Evolutionary conservation across 1,140 invertebrate species (phyloP).

Genomic region (Sesamia nonagrioides): DNA sequence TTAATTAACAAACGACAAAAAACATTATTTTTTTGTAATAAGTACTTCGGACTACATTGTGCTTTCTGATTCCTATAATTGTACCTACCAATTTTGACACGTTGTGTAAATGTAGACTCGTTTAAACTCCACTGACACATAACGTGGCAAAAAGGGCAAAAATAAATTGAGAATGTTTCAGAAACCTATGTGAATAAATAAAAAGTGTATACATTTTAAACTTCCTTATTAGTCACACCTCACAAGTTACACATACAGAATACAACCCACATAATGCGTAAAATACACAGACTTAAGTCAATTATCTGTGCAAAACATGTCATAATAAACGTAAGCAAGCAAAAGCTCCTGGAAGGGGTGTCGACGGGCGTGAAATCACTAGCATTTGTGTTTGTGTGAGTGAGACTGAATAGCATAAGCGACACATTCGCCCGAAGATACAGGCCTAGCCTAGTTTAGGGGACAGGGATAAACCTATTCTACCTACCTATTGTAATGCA

Average conservation of each 20-base stretch:
- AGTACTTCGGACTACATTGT: background rate
- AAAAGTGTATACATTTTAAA: background rate
- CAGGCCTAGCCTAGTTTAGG: no score
- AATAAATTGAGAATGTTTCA: background rate
- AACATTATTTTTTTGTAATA: no score
- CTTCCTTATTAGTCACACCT: slow-evolving; percentile 15
- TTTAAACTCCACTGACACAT: background rate
- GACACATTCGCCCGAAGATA: no score
- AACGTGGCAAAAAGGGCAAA: background rate
- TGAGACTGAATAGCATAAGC: slow-evolving; percentile 14
- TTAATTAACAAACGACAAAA: no score
- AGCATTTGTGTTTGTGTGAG: slow-evolving; percentile 31
- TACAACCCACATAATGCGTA: slow-evolving; percentile 42
- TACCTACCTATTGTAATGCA: no score
- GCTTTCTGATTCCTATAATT: background rate
- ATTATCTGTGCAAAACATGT: slow-evolving; percentile 54
- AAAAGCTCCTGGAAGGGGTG: slow-evolving; percentile 22
- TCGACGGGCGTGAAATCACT: slow-evolving; percentile 28
- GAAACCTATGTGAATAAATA: background rate
- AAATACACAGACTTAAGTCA: slow-evolving; percentile 52
- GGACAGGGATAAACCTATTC: no score
- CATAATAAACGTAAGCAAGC: slow-evolving; percentile 39
- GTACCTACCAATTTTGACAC: background rate
- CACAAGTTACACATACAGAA: background rate
- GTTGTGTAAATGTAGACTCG: background rate